These are phyloP conservation scores for Holcopasites calliopsidis DNA, from an alignment of 1,140 invertebrate species.

Conservation along the genomic window DNA sequence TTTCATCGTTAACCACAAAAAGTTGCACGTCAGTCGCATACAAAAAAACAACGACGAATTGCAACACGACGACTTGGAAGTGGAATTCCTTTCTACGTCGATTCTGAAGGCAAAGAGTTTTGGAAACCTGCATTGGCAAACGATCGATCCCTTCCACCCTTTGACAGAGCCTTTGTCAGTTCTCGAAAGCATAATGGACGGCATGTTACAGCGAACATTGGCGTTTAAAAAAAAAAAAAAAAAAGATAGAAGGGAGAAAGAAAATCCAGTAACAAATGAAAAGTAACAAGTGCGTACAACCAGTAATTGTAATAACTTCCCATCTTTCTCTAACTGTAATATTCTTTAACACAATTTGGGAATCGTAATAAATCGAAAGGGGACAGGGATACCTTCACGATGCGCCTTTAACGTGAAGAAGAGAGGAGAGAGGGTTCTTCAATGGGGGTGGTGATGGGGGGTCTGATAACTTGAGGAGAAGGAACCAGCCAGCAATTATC, in stretches of 20 bases:
- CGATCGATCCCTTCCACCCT: conserved; percentile 4
- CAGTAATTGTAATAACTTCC: too few species aligned
- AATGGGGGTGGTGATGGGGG: background rate
- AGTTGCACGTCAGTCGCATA: background rate
- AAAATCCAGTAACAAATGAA: background rate
- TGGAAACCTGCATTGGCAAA: background rate
- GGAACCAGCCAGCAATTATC: background rate
- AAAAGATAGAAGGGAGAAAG: too few species aligned
- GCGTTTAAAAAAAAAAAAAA: conserved; percentile 10
- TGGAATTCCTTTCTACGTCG: background rate
- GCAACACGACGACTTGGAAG: background rate
- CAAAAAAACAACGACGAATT: background rate
- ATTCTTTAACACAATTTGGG: too few species aligned
- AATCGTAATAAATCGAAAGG: too few species aligned
- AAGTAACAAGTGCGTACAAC: background rate
- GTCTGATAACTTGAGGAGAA: background rate
- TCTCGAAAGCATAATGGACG: conserved; percentile 58
- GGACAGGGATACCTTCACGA: background rate
- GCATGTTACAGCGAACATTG: conserved; percentile 54
- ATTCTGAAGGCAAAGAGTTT: background rate
- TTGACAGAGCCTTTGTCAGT: background rate
- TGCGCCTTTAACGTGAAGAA: background rate
- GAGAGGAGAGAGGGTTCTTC: background rate
- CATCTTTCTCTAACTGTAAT: too few species aligned
- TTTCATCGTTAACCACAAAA: background rate